These are phyloP conservation scores for Drosophila colorata DNA, from an alignment of 2,888 invertebrate species.

Conservation along the genomic window DNA sequence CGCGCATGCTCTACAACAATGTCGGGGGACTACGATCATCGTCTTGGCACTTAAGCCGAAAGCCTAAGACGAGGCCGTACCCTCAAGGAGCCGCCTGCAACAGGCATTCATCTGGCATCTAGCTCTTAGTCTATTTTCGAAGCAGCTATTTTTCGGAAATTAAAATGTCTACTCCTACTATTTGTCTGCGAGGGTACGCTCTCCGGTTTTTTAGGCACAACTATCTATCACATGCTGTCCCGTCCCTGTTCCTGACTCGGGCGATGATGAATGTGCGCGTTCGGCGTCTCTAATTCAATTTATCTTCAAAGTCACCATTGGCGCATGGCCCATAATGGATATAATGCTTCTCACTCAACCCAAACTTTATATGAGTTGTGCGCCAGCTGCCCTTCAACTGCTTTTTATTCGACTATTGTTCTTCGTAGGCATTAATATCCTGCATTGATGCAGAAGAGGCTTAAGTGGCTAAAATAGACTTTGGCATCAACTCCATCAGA, in stretches of 20 bases:
- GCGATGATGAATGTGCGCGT: constrained; percentile 77
- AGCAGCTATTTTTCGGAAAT: constrained; percentile 65
- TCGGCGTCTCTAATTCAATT: constrained; percentile 78
- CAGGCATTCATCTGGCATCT: constrained; percentile 57
- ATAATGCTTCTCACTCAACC: constrained; percentile 43
- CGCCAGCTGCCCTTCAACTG: constrained; percentile 63
- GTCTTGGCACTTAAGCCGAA: constrained; percentile 49
- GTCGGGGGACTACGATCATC: constrained; percentile 23
- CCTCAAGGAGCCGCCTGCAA: constrained; percentile 36
- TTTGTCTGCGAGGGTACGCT: constrained; percentile 62
- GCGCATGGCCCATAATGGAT: constrained; percentile 55
- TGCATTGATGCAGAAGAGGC: constrained; percentile 23
- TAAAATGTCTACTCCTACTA: constrained; percentile 81
- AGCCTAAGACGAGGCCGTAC: constrained; percentile 10
- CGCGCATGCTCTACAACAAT: constrained; percentile 48
- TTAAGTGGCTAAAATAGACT: not conserved
- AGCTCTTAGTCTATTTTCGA: constrained; percentile 52
- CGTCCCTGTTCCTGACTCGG: constrained; percentile 21
- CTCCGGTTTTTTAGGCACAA: constrained; percentile 55
- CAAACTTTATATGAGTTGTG: constrained; percentile 30
- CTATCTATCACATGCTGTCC: constrained; percentile 66
- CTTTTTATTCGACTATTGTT: constrained; percentile 53
- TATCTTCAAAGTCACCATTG: constrained; percentile 75
- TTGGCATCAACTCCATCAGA: not conserved
- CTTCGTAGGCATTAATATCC: constrained; percentile 12